phyloP scores from a whole-genome alignment of 2,888 invertebrate genomes.

The Melangyna quadrimaculata region DNA sequence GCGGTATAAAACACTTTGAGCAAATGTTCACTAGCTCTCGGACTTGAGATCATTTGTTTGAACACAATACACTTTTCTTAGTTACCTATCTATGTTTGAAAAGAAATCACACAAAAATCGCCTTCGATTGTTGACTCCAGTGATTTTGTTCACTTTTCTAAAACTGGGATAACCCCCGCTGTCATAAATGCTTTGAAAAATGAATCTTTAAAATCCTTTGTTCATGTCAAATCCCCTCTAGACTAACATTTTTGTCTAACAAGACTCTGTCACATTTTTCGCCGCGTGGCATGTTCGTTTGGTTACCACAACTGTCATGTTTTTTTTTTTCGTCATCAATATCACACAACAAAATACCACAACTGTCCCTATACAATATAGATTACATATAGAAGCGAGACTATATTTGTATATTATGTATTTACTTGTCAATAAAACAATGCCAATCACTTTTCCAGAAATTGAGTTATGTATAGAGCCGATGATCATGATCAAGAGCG shows the following conservation, averaged over 20 bases:
- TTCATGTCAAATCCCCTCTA: background rate
- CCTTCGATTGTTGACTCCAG: too few relatives aligned
- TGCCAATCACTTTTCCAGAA: slow-evolving; percentile 66
- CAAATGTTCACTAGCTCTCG: too few relatives aligned
- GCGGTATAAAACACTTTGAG: too few relatives aligned
- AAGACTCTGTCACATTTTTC: background rate
- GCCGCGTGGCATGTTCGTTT: slow-evolving; percentile 30
- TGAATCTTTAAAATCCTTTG: background rate
- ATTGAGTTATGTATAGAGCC: slow-evolving; percentile 49
- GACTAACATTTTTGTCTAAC: background rate
- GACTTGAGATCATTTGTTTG: too few relatives aligned
- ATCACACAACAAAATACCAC: slow-evolving; percentile 7
- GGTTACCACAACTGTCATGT: slow-evolving; percentile 47
- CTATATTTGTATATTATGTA: background rate
- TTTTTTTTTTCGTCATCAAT: slow-evolving; percentile 25
- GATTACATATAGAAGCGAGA: background rate
- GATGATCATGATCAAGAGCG: slow-evolving; percentile 71
- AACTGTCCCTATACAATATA: background rate
- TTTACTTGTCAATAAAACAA: slow-evolving; percentile 47
- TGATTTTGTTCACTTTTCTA: too few relatives aligned
- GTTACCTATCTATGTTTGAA: too few relatives aligned
- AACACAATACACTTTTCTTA: too few relatives aligned
- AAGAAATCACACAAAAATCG: too few relatives aligned
- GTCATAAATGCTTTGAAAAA: background rate
- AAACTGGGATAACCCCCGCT: background rate